These are phyloP conservation scores for Takifugu ocellatus DNA, from an alignment of 2,797 vertebrate species.

Conservation along the genomic window DNA sequence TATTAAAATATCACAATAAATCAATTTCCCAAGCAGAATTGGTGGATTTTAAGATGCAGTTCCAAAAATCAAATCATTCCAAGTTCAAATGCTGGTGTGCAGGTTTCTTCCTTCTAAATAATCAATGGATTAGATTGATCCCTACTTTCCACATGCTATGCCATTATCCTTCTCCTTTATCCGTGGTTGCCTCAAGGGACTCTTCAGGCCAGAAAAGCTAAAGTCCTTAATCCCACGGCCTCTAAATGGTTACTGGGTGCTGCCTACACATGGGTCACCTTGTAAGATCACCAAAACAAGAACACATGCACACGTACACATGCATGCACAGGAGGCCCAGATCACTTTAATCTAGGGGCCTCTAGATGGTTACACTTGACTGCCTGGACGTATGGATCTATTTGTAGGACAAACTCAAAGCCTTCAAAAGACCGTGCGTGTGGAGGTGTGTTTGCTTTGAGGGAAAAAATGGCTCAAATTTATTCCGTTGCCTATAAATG, in stretches of 20 bases:
- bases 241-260: slow-evolving; percentile 51
- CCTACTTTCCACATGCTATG: slow-evolving; percentile 24
- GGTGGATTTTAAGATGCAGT: no score
- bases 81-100: neutral
- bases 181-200: slow-evolving; percentile 44
- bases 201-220: slow-evolving; percentile 30
- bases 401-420: slow-evolving; percentile 40
- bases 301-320: neutral
- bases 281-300: slow-evolving; percentile 51
- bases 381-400: slow-evolving; percentile 47
- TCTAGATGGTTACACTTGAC: slow-evolving; percentile 54
- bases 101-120: slow-evolving; percentile 27
- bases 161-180: slow-evolving; percentile 17
- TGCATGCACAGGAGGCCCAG: slow-evolving; percentile 5
- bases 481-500: no score
- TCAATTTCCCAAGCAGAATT: no score
- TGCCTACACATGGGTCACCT: slow-evolving; percentile 61
- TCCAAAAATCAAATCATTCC: no score
- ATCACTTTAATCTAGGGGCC: slow-evolving; percentile 54
- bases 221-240: slow-evolving; percentile 52
- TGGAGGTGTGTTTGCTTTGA: slow-evolving; percentile 1
- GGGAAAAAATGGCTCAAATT: no score
- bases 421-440: slow-evolving; percentile 12
- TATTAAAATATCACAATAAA: no score
- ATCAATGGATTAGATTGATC: slow-evolving; percentile 49